A percentile compares a stretch with the other conserved stretches of the same genome.
phyloP scores from a whole-genome alignment of 2,113 vertebrate genomes.

The Cathartes aura region DNA sequence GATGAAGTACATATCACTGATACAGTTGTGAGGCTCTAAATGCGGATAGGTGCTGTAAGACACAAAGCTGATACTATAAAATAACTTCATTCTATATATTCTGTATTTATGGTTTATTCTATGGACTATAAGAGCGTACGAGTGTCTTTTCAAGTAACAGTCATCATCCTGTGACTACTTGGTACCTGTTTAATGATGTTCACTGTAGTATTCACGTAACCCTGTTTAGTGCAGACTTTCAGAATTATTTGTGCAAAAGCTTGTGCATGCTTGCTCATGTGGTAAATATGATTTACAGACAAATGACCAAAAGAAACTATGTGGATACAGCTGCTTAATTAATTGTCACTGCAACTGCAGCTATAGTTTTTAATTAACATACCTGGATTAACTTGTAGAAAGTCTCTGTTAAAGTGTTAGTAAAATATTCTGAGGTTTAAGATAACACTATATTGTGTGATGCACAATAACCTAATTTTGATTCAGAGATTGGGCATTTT shows the following conservation, averaged over 20 bases:
- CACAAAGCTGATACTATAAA: neutral
- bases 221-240: neutral
- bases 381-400: neutral
- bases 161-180: neutral
- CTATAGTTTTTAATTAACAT: neutral
- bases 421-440: neutral
- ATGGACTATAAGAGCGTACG: neutral
- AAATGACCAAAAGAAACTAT: neutral
- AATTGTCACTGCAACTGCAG: neutral
- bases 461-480: neutral
- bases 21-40: neutral
- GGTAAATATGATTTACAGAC: neutral
- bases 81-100: neutral
- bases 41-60: neutral
- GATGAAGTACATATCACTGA: rapidly evolving
- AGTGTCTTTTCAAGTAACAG: neutral
- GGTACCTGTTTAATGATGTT: neutral
- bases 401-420: neutral
- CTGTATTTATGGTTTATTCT: neutral
- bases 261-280: neutral
- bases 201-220: neutral
- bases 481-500: neutral
- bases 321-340: neutral
- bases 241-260: neutral
- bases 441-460: neutral